Conservation (phyloP, 1,140 invertebrate species). For the Ostrea denselamellosa region DNA sequence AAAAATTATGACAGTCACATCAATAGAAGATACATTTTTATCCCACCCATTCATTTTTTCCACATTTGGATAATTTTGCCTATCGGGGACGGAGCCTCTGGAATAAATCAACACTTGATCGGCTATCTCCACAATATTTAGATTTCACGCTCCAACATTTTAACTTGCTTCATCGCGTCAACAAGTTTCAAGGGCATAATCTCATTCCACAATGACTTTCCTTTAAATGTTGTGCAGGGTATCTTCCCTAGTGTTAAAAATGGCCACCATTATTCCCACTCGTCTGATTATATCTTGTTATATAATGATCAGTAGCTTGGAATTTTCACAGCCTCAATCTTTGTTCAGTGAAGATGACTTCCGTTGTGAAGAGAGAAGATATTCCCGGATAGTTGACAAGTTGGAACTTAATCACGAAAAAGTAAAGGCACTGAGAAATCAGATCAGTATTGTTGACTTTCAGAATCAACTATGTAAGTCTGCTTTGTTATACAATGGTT, state of each 20-base stretch:
- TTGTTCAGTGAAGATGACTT: background rate
- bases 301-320: background rate
- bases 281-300: background rate
- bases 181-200: background rate
- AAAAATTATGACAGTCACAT: background rate
- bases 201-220: background rate
- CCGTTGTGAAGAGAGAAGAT: background rate
- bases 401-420: background rate
- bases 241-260: background rate
- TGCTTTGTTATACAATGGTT: background rate
- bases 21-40: background rate
- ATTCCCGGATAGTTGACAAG: background rate
- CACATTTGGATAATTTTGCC: too few relatives aligned
- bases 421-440: background rate
- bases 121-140: background rate
- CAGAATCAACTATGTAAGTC: background rate
- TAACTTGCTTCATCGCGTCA: background rate
- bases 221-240: background rate
- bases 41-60: background rate
- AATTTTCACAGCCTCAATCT: background rate
- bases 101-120: background rate
- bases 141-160: background rate
- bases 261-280: background rate
- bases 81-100: background rate
- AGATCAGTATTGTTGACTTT: background rate